Conservation (phyloP, 2,888 invertebrate species). For the Drosophila peninsularis region DNA sequence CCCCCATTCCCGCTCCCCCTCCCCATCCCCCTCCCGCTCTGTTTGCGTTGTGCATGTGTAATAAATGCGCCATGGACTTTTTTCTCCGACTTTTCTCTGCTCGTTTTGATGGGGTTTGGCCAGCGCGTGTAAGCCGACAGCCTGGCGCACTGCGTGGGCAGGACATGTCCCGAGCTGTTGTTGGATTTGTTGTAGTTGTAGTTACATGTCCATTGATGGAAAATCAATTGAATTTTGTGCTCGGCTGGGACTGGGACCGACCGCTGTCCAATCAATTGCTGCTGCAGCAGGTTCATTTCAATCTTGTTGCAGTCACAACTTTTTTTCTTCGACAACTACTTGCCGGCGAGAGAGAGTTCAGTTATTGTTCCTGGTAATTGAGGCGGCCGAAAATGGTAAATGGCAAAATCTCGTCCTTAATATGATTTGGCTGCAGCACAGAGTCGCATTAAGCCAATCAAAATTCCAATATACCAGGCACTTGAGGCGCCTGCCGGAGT, state of each 20-base stretch:
- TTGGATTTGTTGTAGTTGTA: constrained; percentile 24
- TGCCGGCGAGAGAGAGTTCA: neutral
- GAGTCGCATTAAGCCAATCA: constrained; percentile 45
- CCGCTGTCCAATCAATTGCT: constrained; percentile 53
- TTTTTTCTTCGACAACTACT: constrained; percentile 51
- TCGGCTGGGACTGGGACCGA: constrained; percentile 9
- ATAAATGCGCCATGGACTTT: constrained; percentile 46
- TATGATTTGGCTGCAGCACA: constrained; percentile 39
- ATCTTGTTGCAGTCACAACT: constrained; percentile 51
- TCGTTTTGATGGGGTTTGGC: constrained; percentile 42
- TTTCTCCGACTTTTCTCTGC: constrained; percentile 27
- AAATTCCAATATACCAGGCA: constrained; percentile 44
- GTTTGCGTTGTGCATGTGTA: constrained; percentile 33
- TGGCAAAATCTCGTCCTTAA: constrained; percentile 41
- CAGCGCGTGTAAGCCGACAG: constrained; percentile 26
- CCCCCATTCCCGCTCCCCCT: no score
- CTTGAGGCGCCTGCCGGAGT: neutral
- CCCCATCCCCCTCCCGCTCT: neutral
- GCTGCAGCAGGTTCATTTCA: constrained; percentile 40
- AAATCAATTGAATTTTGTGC: constrained; percentile 64
- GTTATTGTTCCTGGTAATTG: constrained; percentile 29
- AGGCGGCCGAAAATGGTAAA: constrained; percentile 13
- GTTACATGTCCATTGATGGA: constrained; percentile 58
- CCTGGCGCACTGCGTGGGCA: constrained; percentile 19
- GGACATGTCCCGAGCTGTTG: constrained; percentile 13